phyloP scores from a whole-genome alignment of 2,888 invertebrate genomes.

The Dusona sp. region DNA sequence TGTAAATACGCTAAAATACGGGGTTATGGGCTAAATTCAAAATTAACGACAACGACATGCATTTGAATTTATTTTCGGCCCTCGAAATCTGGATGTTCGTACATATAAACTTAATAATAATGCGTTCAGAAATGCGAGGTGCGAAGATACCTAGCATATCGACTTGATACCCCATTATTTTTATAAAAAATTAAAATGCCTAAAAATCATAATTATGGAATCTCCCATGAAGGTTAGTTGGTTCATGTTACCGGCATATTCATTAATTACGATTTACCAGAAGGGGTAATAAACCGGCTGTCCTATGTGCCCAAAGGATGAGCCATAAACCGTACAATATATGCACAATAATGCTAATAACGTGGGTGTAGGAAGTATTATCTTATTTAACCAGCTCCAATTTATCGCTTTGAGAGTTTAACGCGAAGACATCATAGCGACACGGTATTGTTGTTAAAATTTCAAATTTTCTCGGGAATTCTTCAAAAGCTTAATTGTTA shows the following conservation, averaged over 20 bases:
- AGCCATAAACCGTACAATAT: slow-evolving; percentile 29
- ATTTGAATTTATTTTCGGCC: neutral
- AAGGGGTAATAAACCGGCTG: slow-evolving; percentile 53
- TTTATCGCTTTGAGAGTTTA: slow-evolving; percentile 57
- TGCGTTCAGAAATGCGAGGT: neutral
- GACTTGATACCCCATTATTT: neutral
- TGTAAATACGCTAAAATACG: neutral
- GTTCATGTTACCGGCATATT: slow-evolving; percentile 21
- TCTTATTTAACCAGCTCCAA: slow-evolving; percentile 75
- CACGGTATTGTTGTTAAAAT: neutral
- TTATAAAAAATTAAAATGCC: neutral
- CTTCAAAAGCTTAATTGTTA: neutral
- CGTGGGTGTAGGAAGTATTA: slow-evolving; percentile 75
- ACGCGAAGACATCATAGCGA: neutral
- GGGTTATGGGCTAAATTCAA: neutral
- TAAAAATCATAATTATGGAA: neutral
- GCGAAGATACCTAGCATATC: neutral
- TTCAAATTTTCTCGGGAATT: neutral
- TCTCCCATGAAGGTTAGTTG: neutral
- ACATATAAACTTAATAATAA: too few species aligned
- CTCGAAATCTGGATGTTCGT: neutral
- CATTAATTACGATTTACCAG: slow-evolving; percentile 56
- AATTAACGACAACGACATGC: neutral
- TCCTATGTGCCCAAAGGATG: slow-evolving; percentile 74
- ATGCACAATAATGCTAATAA: slow-evolving; percentile 26